Evolutionary conservation across 2,888 invertebrate species (phyloP).

Genomic region (Oxycera nigricornis): DNA sequence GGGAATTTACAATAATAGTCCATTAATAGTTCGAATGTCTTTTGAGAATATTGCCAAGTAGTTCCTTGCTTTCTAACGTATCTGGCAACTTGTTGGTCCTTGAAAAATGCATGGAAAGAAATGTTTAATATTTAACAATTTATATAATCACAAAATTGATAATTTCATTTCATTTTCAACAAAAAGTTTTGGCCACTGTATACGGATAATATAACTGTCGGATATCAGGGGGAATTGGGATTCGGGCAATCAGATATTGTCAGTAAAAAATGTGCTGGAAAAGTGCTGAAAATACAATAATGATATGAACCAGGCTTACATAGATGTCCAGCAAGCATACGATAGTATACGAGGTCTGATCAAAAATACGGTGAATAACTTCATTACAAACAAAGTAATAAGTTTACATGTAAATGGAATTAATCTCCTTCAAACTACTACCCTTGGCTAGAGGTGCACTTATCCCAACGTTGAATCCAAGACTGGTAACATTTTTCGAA

Average conservation of each 20-base stretch:
- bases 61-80: conserved; percentile 77
- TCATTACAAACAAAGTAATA: no score
- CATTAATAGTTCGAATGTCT: conserved; percentile 74
- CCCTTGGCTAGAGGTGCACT: background rate
- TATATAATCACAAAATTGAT: background rate
- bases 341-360: no score
- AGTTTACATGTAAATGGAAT: background rate
- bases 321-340: no score
- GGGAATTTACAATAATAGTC: conserved; percentile 77
- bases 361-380: no score
- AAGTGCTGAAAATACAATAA: no score
- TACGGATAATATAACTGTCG: no score
- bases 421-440: background rate
- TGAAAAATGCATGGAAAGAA: no score
- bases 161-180: background rate
- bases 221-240: no score
- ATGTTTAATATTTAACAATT: background rate
- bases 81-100: conserved; percentile 78
- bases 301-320: no score
- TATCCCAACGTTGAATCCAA: background rate
- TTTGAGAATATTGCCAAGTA: conserved; percentile 82
- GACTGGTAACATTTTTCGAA: background rate
- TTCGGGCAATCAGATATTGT: no score
- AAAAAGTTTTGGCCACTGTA: no score
- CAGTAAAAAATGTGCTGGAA: no score